Evolutionary conservation across 2,797 vertebrate genomes (phyloP), one percentile per base, ranked within the genome.

Genomic region (Philypnodon macrostomus): DNA sequence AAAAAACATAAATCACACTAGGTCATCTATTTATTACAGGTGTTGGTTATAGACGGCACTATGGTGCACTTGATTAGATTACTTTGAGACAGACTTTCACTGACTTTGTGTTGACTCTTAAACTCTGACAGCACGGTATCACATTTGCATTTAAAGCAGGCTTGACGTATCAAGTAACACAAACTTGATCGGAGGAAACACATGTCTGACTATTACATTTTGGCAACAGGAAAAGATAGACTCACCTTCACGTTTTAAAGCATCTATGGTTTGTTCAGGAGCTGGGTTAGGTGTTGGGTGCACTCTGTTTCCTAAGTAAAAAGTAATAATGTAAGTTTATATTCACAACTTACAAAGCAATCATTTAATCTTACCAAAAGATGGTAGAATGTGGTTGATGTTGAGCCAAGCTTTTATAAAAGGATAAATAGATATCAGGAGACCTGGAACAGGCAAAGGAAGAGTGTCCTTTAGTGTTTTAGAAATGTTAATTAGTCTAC

Each of bases 401-500:
- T 85, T 90, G 29, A 92, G 73, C 90, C 90, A 91, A 32, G 90
- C 85, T 79, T 79, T 90, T 50, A 91, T 81, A 63, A 92, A 91
- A 8, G 90, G 90, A 61, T 81, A 92, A 59, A 90, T 68, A 0
- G 89, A 85, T 75, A 91, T 91, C 47, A 90, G 83, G 59, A 92
- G 75, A 35, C 89, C 91, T 91, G 70, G 4, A 73, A 64, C 55
- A 35, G 39, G 79, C 24, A 78, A 14, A 29, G 1, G 10, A 17
- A 14, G 0, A 3, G 6, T 23, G 6, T 47, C n/a, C n/a, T 46
- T 19, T 10, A 44, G n/a, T n/a, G n/a, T 55, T 6, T 24, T 15
- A 61, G 47, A 5, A 44, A 36, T 42, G 6, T 27, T n/a, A 15
- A n/a, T n/a, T n/a, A n/a, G n/a, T n/a, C n/a, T 3, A 15, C 15